Evolutionary conservation across 1,140 invertebrate genomes (phyloP).

Genomic region (Pogonognathellus flavescens): DNA sequence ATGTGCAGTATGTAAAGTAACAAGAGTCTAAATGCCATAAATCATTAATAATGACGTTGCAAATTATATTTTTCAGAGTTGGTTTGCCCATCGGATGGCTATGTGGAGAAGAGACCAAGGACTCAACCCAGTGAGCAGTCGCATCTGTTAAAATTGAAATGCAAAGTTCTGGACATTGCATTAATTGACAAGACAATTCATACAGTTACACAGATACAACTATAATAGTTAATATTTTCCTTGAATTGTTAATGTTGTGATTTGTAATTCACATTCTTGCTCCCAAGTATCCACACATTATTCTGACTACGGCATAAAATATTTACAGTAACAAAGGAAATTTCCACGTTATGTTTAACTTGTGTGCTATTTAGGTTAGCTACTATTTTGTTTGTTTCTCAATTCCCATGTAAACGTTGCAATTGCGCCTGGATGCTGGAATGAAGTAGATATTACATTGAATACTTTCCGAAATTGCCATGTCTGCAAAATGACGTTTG

Average conservation of each 20-base stretch:
- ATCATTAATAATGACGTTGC: constrained; percentile 7
- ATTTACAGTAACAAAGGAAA: background rate
- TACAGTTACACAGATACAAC: constrained; percentile 1
- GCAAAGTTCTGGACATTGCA: background rate
- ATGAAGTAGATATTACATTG: background rate
- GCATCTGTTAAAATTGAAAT: constrained; percentile 59
- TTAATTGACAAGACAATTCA: constrained; percentile 23
- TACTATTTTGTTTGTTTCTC: no score
- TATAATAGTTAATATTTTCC: background rate
- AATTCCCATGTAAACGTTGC: background rate
- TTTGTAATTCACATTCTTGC: constrained; percentile 23
- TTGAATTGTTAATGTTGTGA: constrained; percentile 40
- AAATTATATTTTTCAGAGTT: constrained; percentile 69
- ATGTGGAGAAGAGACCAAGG: constrained; percentile 73
- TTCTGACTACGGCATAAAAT: background rate
- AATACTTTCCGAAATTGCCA: constrained; percentile 11
- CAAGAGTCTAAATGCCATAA: background rate
- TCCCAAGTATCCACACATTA: background rate
- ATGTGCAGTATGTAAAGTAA: no score
- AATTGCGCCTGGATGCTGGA: background rate
- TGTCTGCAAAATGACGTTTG: constrained; percentile 1
- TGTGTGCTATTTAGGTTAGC: no score
- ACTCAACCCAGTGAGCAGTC: constrained; percentile 67
- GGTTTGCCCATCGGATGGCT: constrained; percentile 72
- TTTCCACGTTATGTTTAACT: background rate